A percentile compares a stretch with the other conserved stretches of the same genome.
Conservation (phyloP, 2,888 invertebrate genomes). For the Pediacus dermestoides region DNA sequence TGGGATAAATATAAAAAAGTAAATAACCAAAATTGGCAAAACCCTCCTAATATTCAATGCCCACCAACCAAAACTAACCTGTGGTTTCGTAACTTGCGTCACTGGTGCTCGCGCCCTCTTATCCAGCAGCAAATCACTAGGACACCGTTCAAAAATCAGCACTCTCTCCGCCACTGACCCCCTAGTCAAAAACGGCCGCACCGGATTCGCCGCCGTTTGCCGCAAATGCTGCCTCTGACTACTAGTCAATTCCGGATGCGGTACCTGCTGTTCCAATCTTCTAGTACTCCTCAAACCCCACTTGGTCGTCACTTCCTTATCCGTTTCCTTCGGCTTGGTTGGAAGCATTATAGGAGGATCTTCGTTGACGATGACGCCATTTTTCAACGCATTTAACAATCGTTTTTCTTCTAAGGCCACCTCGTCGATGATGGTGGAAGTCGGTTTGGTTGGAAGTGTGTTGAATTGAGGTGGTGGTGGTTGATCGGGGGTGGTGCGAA, state of each 20-base stretch:
- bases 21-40: too few species aligned
- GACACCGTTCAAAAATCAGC: constrained; percentile 86
- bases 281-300: constrained; percentile 47
- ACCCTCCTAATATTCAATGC: too few species aligned
- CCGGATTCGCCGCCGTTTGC: constrained; percentile 58
- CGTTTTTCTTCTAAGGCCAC: constrained; percentile 80
- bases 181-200: constrained; percentile 79
- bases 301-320: constrained; percentile 37
- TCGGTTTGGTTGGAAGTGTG: constrained; percentile 22
- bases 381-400: constrained; percentile 73
- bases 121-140: constrained; percentile 71
- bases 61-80: too few species aligned
- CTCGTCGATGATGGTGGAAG: constrained; percentile 35
- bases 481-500: constrained; percentile 26
- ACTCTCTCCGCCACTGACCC: constrained; percentile 90
- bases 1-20: too few species aligned
- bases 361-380: constrained; percentile 62
- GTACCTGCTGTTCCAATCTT: constrained; percentile 55
- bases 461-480: constrained; percentile 12
- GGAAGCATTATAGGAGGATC: constrained; percentile 41
- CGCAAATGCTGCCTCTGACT: constrained; percentile 58
- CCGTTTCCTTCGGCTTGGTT: constrained; percentile 27
- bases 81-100: constrained; percentile 47
- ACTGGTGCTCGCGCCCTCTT: constrained; percentile 60
- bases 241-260: constrained; percentile 64